phyloP scores from a whole-genome alignment of 2,888 invertebrate species.

The Erynnis tages region DNA sequence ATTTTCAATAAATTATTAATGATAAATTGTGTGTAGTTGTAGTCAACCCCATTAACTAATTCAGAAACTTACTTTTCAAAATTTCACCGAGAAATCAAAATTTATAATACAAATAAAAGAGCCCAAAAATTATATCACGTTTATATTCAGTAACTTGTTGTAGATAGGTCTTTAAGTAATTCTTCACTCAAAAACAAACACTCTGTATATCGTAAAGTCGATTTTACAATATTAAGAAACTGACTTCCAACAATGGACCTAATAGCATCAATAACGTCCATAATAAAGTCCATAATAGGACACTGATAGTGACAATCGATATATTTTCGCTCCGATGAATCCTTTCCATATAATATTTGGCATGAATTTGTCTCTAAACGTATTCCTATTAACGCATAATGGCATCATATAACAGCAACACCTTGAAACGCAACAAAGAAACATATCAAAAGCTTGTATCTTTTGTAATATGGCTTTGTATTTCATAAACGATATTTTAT shows the following conservation, averaged over 20 bases:
- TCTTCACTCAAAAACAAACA: conserved; percentile 39
- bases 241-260: conserved; percentile 58
- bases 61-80: too few species aligned
- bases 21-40: too few species aligned
- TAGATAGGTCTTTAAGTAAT: too few species aligned
- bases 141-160: too few species aligned
- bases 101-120: too few species aligned
- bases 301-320: conserved; percentile 42
- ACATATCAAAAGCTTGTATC: background rate
- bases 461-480: background rate
- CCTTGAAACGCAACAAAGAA: conserved; percentile 41
- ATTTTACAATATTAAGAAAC: conserved; percentile 47
- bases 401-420: conserved; percentile 42
- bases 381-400: conserved; percentile 51
- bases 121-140: too few species aligned
- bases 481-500: conserved; percentile 2
- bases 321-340: conserved; percentile 54
- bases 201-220: conserved; percentile 47
- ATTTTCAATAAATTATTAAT: too few species aligned
- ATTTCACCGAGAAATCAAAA: too few species aligned
- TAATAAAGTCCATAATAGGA: conserved; percentile 39
- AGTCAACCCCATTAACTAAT: too few species aligned
- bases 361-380: conserved; percentile 49
- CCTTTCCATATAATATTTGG: conserved; percentile 55
- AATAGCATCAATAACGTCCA: conserved; percentile 57